Percentiles rank a stretch among this genome's conserved stretches.
Conservation (phyloP, 2,888 invertebrate species). For the Polymixis flavicincta region DNA sequence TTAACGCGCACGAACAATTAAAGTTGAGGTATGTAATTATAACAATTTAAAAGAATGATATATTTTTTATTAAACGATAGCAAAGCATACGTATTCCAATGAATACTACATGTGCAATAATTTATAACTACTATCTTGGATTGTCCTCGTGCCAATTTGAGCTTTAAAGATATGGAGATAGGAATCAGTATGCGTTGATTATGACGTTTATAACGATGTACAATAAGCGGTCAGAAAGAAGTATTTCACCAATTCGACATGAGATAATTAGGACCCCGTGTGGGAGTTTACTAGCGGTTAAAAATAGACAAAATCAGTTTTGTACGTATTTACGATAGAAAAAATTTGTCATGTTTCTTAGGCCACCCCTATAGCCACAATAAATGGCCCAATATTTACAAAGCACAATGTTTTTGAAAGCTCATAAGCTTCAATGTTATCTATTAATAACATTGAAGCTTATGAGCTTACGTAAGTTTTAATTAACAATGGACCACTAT, state of each 20-base stretch:
- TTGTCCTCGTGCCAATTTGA: constrained; percentile 20
- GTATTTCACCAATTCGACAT: constrained; percentile 61
- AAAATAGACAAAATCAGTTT: constrained; percentile 42
- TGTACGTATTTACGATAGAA: constrained; percentile 9
- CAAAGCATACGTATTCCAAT: constrained; percentile 49
- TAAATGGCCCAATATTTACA: too few relatives aligned
- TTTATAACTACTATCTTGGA: constrained; percentile 32
- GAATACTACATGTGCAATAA: constrained; percentile 47
- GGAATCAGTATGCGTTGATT: constrained; percentile 22
- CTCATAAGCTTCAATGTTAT: too few relatives aligned
- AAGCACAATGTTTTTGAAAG: too few relatives aligned
- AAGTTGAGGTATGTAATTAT: constrained; percentile 60
- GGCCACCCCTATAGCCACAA: too few relatives aligned
- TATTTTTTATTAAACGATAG: constrained; percentile 56
- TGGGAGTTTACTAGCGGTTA: constrained; percentile 50
- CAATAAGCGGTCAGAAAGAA: constrained; percentile 45
- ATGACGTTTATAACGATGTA: constrained; percentile 53
- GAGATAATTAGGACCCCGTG: constrained; percentile 59
- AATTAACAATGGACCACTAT: too few relatives aligned
- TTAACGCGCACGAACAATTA: constrained; percentile 57
- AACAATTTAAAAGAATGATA: constrained; percentile 68
- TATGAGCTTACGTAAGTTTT: too few relatives aligned
- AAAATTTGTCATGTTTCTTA: constrained; percentile 14
- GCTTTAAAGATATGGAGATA: constrained; percentile 18
- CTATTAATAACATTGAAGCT: too few relatives aligned